Base-by-base conservation (phyloP, 2,797 vertebrate species). In the Telmatherina bonti region DNA sequence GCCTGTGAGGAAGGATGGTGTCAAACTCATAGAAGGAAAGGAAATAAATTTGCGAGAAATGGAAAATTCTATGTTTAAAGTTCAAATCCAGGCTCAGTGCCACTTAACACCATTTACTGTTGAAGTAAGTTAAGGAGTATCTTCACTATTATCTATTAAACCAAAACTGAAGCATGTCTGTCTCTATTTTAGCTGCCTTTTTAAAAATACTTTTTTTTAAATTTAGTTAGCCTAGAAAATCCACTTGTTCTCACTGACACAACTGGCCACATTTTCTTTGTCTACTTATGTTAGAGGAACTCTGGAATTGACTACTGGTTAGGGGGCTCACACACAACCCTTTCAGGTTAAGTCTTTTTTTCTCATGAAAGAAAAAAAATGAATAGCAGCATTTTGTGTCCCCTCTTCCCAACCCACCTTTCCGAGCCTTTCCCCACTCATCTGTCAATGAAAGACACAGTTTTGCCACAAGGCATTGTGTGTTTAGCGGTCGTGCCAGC, bases 391-490 rank as follows among this genome's bases (percentile, higher is more conserved):
- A 82, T 90, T 91, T 91, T 87, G 79, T 85, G 85, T 85, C 87
- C 83, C 83, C 80, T 77, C 86, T 88, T 83, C 81, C 84, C 82
- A 78, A 75, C 74, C 63, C 69, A 62, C 83, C 76, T 81, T 81
- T 70, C 63, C 76, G 83, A 80, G 83, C 90, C 77, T 84, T 85
- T 83, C 82, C 86, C 77, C 83, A 81, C 90, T 93, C 83, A 87
- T 94, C 91, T 91, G 90, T 93, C 93, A 90, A 91, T 89, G 91
- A 91, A 90, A 90, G 88, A 90, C 89, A 91, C 87, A 80, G 89
- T 93, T 94, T 94, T 91, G 91, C 94, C 93, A 94, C 83, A 65
- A 95, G 93, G 92, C 93, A 92, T 94, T 94, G 92, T 94, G 89
- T 94, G 92, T 94, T 94, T 94, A 94, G 91, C 89, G 82, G 85